These are phyloP conservation scores for Watsonalla cultraria DNA, from an alignment of 2,888 invertebrate species.

Conservation along the genomic window DNA sequence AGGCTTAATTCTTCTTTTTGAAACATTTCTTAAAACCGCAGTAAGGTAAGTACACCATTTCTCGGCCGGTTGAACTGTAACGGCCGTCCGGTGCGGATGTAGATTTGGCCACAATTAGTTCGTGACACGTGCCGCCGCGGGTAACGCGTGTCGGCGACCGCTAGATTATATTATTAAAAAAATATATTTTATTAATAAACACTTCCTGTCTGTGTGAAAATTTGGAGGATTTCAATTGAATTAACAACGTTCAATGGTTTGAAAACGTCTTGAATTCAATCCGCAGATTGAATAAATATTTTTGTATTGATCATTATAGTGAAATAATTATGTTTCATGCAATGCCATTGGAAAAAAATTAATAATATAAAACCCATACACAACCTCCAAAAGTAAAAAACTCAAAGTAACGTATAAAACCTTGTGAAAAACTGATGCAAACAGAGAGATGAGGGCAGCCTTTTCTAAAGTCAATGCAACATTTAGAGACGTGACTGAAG, in stretches of 20 bases:
- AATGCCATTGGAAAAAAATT: background rate
- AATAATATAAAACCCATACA: no score
- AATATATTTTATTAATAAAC: background rate
- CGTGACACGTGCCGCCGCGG: slow-evolving; percentile 23
- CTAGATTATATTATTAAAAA: background rate
- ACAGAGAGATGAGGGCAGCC: no score
- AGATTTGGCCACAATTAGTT: slow-evolving; percentile 16
- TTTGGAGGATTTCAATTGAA: background rate
- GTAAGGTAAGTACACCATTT: no score
- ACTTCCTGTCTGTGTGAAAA: background rate
- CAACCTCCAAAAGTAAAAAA: no score
- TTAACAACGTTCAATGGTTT: no score
- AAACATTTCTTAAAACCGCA: no score
- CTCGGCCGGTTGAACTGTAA: background rate
- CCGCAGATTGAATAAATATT: no score
- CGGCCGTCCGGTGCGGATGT: slow-evolving; percentile 12
- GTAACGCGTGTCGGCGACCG: background rate
- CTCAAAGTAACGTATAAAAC: no score
- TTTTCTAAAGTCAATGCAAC: no score
- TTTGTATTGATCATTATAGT: background rate
- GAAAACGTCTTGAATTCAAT: background rate
- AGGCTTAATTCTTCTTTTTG: no score
- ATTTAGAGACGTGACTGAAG: no score
- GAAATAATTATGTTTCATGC: background rate
- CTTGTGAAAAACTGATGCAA: no score